Evolutionary conservation across 1,140 invertebrate species (phyloP), one percentile per base, ranked within the genome.

Genomic region (Nebria ingens): DNA sequence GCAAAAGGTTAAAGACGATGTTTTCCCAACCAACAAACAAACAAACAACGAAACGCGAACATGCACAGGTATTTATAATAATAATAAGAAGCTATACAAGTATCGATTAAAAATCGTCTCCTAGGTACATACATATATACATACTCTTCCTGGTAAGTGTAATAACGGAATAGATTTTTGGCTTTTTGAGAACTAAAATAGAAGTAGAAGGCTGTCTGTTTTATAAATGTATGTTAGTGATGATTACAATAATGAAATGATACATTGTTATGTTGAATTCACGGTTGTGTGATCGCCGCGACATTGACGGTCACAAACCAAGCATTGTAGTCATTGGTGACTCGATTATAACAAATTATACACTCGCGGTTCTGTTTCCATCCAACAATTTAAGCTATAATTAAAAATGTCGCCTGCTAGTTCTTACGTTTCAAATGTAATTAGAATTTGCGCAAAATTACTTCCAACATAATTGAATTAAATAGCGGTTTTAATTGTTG

Each of bases 291-390:
- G 40, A 9, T 45, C 15, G 15, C 40, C 40, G 9, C 40, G 40
- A 45, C 40, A 45, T 45, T 45, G 40, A 45, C 40, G 40, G 9
- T 45, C 40, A 4, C 25, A 17, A 3, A 45, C 40, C 40, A 17
- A 45, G 40, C 40, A 45, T 45, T 45, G 40, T 45, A 45, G 40
- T 6, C 40, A 45, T 45, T 45, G 40, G 40, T 45, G 40, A 45
- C 40, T 45, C 40, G 40, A 45, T 45, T 45, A 45, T 45, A 45
- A 12, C 9, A 45, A 45, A 45, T 45, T 45, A 45, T 45, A 45
- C 17, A n/a, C n/a, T n/a, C n/a, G n/a, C n/a, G 40, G 9, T 17
- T 45, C 17, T 45, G 40, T 45, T 9, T 45, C n/a, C n/a, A n/a
- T n/a, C n/a, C n/a, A n/a, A n/a, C n/a, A n/a, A 34, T 34, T 45